Conservation (phyloP, 2,888 invertebrate species). For the Mactromeris polynyma region DNA sequence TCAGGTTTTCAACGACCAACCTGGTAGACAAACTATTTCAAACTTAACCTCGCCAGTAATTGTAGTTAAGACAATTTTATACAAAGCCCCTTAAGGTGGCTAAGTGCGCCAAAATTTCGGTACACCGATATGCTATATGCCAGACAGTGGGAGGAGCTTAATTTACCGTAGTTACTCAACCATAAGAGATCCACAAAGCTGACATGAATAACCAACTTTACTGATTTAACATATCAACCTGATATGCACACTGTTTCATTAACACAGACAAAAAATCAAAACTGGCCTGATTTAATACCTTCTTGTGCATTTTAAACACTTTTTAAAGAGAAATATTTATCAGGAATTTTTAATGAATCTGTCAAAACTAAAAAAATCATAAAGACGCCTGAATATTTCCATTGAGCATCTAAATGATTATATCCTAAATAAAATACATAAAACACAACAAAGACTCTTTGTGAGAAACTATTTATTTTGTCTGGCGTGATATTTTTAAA, state of each 20-base stretch:
- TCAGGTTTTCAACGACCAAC: not conserved
- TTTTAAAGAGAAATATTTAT: not conserved
- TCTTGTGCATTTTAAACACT: not conserved
- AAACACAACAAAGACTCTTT: not conserved
- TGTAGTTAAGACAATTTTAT: not conserved
- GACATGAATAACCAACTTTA: constrained; percentile 13
- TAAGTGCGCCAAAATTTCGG: constrained; percentile 1
- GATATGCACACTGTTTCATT: not conserved
- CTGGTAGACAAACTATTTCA: not conserved
- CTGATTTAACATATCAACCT: not conserved
- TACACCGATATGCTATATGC: constrained; percentile 46
- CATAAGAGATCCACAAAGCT: not conserved
- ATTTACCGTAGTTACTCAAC: constrained; percentile 46
- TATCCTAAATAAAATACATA: not conserved
- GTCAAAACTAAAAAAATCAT: not conserved
- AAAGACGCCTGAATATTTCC: not conserved
- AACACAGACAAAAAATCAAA: not conserved
- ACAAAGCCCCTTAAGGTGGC: not conserved
- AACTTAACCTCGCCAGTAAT: not conserved
- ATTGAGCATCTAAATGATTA: not conserved
- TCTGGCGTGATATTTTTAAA: not conserved
- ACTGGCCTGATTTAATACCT: not conserved
- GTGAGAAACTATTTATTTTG: constrained; percentile 6
- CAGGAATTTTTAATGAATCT: not conserved
- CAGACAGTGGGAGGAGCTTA: constrained; percentile 58